phyloP scores from a whole-genome alignment of 2,888 invertebrate species.

The Troides helena region DNA sequence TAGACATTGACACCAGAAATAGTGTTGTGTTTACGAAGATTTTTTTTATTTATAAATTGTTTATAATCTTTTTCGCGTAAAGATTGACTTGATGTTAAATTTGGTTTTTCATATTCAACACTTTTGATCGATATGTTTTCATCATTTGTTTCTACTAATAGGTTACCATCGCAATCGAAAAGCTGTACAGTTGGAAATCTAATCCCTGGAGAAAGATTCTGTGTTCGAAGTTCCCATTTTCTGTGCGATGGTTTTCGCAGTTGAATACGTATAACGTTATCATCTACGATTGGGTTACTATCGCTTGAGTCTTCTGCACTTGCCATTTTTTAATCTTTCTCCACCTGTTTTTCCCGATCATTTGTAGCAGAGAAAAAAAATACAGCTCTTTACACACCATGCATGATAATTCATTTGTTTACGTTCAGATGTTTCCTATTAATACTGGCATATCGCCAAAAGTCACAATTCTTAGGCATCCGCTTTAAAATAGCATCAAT shows the following conservation, averaged over 20 bases:
- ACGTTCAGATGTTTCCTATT: constrained; percentile 71
- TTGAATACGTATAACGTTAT: constrained; percentile 82
- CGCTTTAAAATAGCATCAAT: constrained; percentile 74
- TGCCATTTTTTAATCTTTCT: constrained; percentile 54
- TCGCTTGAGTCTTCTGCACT: constrained; percentile 60
- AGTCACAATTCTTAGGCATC: constrained; percentile 64
- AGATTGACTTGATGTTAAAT: constrained; percentile 58
- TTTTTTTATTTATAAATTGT: constrained; percentile 58
- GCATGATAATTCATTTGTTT: constrained; percentile 71
- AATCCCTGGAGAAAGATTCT: constrained; percentile 81
- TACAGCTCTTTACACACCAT: not conserved
- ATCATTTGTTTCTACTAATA: constrained; percentile 82
- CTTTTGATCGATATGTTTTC: constrained; percentile 76
- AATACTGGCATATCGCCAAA: constrained; percentile 64
- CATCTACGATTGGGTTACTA: constrained; percentile 72
- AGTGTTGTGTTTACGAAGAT: constrained; percentile 66
- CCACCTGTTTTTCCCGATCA: constrained; percentile 39
- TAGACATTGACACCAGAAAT: constrained; percentile 70
- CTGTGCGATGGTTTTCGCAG: constrained; percentile 81
- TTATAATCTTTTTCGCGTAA: constrained; percentile 65
- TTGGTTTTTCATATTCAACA: constrained; percentile 54
- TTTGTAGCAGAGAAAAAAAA: constrained; percentile 32
- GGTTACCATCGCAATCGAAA: constrained; percentile 82
- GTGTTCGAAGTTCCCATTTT: constrained; percentile 83
- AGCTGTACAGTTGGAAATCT: constrained; percentile 82